These are phyloP conservation scores for Lasiurus cinereus DNA, from an alignment of 2,113 vertebrate species.

Conservation along the genomic window DNA sequence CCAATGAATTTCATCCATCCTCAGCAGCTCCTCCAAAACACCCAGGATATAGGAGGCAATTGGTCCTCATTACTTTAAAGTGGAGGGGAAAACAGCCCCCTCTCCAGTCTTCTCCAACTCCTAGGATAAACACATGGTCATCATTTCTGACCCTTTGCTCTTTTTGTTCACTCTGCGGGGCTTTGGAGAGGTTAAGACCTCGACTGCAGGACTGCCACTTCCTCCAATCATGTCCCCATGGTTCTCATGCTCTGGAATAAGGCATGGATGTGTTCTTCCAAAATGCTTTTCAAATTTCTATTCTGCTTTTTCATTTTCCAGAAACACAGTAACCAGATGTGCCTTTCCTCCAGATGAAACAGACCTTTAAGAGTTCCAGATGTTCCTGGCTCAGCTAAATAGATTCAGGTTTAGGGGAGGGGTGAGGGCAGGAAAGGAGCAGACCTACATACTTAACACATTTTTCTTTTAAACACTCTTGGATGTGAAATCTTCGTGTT, in stretches of 20 bases:
- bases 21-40: not conserved
- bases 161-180: no score
- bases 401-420: not conserved
- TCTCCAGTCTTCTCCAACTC: not conserved
- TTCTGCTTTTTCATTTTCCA: constrained; percentile 28
- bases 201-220: not conserved
- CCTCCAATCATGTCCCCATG: not conserved
- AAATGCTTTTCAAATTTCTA: not conserved
- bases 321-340: constrained; percentile 1
- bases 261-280: not conserved
- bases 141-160: not conserved
- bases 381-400: constrained; percentile 34
- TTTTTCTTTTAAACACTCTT: not conserved
- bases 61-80: not conserved
- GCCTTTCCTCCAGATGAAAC: not conserved
- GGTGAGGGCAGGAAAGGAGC: not conserved
- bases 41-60: not conserved
- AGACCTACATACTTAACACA: not conserved
- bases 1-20: not conserved
- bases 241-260: not conserved
- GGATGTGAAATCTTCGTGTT: constrained; percentile 1
- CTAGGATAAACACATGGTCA: not conserved
- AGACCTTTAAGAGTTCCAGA: constrained; percentile 10
- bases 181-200: not conserved
- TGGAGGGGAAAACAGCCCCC: not conserved